Evolutionary conservation across 2,797 vertebrate genomes (phyloP), one percentile per base, ranked within the genome.

Genomic region (Sternotherus odoratus): DNA sequence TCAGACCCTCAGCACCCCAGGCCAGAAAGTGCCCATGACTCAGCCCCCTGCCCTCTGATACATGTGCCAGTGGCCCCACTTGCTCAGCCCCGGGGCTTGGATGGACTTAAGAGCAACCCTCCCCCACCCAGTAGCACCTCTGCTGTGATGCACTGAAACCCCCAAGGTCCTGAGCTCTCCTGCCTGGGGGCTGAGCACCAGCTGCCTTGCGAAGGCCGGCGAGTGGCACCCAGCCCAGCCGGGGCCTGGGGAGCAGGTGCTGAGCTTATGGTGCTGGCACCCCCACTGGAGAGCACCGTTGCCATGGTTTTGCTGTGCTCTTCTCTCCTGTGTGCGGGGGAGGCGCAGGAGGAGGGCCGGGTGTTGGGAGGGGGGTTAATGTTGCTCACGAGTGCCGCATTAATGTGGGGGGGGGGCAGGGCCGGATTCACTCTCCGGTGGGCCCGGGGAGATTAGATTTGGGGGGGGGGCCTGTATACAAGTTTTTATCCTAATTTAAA

Each of bases 241-340:
- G 7, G 57, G 28, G 8, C 66, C 26, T 28, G 5, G 23, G 36
- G 23, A 15, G n/a, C 12, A 33, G 3, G 6, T 12, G 6, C 50
- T 54, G 50, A 51, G 69, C 11, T 75, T 7, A 1, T 0, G 0
- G 19, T 60, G 79, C 79, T 13, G 82, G 79, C 77, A 86, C 78
- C 83, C 88, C 80, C 43, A 15, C 79, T 2, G 5, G 89, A 1
- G 6, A 54, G 36, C 0, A 0, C 33, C 48, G 96, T 97, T 97
- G 94, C 96, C 87, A 97, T 97, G 96, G 96, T 97, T 96, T 97
- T 93, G 72, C 90, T 43, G 1, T 85, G 89, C 95, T 91, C 89
- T 95, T 94, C 90, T 95, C 91, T 81, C 93, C 87, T 3, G 77
- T 89, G 88, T 89, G 87, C 4, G 1, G 21, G 72, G n/a, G 56